A percentile compares a stretch with the other conserved stretches of the same genome.
Evolutionary conservation across 2,113 vertebrate genomes (phyloP).

Genomic region (Tautogolabrus adspersus): DNA sequence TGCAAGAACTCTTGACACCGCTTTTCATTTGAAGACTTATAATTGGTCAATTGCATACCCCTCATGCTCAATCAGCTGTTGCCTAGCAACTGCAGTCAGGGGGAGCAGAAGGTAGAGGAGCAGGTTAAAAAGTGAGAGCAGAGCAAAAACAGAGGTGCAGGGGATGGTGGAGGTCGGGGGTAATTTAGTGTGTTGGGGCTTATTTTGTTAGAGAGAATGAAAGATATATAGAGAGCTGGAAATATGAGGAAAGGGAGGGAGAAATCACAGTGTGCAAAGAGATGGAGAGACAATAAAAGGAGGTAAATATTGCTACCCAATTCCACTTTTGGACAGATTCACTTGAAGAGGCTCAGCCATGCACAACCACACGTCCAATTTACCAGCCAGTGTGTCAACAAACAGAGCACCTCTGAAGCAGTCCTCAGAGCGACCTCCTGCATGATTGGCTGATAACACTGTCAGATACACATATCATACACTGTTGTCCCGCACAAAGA

Average conservation of each 20-base stretch:
- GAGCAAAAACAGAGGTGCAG: slow-evolving; percentile 35
- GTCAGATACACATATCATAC: slow-evolving; percentile 47
- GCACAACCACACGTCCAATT: slow-evolving; percentile 74
- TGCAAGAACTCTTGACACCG: slow-evolving; percentile 69
- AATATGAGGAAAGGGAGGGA: slow-evolving; percentile 4
- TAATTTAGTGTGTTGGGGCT: slow-evolving; percentile 55
- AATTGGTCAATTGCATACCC: slow-evolving; percentile 82
- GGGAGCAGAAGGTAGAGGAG: slow-evolving; percentile 46
- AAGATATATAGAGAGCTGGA: slow-evolving; percentile 16
- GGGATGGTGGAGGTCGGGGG: slow-evolving; percentile 40
- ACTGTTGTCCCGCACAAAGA: slow-evolving; percentile 45
- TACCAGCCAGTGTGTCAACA: slow-evolving; percentile 72
- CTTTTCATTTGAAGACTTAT: slow-evolving; percentile 79
- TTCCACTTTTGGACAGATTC: slow-evolving; percentile 69
- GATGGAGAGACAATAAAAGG: slow-evolving; percentile 35
- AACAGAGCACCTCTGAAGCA: slow-evolving; percentile 53
- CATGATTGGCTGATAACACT: slow-evolving; percentile 61
- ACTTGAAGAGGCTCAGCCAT: slow-evolving; percentile 64
- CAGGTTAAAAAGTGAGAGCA: slow-evolving; percentile 46
- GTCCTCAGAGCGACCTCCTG: slow-evolving; percentile 42
- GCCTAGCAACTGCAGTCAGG: slow-evolving; percentile 80
- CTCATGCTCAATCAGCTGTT: slow-evolving; percentile 82
- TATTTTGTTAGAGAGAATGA: slow-evolving; percentile 40
- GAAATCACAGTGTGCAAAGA: slow-evolving; percentile 20
- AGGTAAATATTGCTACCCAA: slow-evolving; percentile 55